These are phyloP conservation scores for Apotomis turbidana DNA, from an alignment of 2,888 invertebrate genomes.

Conservation along the genomic window DNA sequence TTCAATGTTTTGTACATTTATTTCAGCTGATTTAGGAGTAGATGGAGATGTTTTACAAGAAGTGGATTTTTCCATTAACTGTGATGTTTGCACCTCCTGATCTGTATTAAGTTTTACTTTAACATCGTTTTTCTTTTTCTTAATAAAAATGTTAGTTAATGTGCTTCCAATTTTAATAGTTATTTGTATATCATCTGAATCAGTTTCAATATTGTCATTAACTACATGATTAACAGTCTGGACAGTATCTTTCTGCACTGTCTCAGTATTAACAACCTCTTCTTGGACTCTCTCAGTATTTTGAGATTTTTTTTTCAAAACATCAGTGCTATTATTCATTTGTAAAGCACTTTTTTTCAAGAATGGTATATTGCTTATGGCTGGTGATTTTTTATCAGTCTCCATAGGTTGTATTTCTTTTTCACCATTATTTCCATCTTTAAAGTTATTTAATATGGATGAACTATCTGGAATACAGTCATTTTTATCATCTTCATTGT, in stretches of 20 bases:
- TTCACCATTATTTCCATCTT: background rate
- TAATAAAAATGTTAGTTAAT: slow-evolving; percentile 69
- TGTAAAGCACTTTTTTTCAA: slow-evolving; percentile 61
- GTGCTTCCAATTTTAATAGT: slow-evolving; percentile 72
- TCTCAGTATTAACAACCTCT: slow-evolving; percentile 42
- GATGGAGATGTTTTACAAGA: slow-evolving; percentile 44
- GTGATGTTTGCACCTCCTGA: slow-evolving; percentile 67
- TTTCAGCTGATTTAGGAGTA: slow-evolving; percentile 37
- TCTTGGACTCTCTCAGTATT: slow-evolving; percentile 41
- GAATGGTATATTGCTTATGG: slow-evolving; percentile 56
- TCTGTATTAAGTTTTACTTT: slow-evolving; percentile 69
- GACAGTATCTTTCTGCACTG: slow-evolving; percentile 38
- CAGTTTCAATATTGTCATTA: slow-evolving; percentile 47
- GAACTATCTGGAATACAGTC: slow-evolving; percentile 13
- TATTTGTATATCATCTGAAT: slow-evolving; percentile 70
- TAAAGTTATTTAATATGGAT: slow-evolving; percentile 14
- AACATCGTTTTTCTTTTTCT: slow-evolving; percentile 67
- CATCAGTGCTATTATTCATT: background rate
- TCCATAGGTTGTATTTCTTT: background rate
- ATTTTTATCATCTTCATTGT: background rate
- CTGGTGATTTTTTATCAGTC: slow-evolving; percentile 4
- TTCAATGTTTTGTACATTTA: slow-evolving; percentile 48
- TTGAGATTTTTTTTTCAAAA: slow-evolving; percentile 20
- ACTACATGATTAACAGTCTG: slow-evolving; percentile 48
- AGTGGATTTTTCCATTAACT: slow-evolving; percentile 48